Conservation (phyloP, 2,888 invertebrate species). For the Asteroscopus sphinx region DNA sequence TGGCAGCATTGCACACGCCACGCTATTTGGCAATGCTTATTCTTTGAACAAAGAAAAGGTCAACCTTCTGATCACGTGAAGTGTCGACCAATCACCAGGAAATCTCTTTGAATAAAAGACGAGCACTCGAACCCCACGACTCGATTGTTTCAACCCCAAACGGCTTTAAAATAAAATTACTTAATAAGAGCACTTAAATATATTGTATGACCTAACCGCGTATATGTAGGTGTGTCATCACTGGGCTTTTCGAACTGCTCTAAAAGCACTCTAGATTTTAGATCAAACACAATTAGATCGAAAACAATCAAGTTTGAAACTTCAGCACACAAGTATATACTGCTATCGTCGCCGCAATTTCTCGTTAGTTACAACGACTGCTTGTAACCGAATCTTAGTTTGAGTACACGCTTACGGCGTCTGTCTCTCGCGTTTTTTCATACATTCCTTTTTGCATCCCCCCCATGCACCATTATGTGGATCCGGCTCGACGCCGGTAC, state of each 20-base stretch:
- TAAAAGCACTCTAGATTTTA: constrained; percentile 26
- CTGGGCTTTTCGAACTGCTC: constrained; percentile 4
- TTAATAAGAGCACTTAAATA: too few relatives aligned
- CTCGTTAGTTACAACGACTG: constrained; percentile 75
- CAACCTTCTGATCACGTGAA: too few relatives aligned
- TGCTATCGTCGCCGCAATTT: constrained; percentile 65
- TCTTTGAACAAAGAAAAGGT: too few relatives aligned
- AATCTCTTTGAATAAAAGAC: too few relatives aligned
- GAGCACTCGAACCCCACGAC: too few relatives aligned
- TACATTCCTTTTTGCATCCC: constrained; percentile 80
- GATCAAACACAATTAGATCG: constrained; percentile 36
- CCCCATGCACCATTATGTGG: constrained; percentile 87
- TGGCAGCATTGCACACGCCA: too few relatives aligned
- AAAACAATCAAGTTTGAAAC: constrained; percentile 49
- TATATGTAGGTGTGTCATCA: background rate
- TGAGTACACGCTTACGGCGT: constrained; percentile 71
- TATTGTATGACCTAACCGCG: too few relatives aligned
- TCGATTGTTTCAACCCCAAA: too few relatives aligned
- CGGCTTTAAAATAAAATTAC: too few relatives aligned
- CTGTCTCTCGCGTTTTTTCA: constrained; percentile 80
- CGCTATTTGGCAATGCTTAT: too few relatives aligned
- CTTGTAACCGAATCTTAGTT: constrained; percentile 84
- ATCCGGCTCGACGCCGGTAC: constrained; percentile 88
- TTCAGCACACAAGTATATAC: constrained; percentile 27
- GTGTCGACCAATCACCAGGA: too few relatives aligned